Evolutionary conservation across 2,797 vertebrate genomes (phyloP), one percentile per base, ranked within the genome.

Genomic region (Fistularia commersonii): DNA sequence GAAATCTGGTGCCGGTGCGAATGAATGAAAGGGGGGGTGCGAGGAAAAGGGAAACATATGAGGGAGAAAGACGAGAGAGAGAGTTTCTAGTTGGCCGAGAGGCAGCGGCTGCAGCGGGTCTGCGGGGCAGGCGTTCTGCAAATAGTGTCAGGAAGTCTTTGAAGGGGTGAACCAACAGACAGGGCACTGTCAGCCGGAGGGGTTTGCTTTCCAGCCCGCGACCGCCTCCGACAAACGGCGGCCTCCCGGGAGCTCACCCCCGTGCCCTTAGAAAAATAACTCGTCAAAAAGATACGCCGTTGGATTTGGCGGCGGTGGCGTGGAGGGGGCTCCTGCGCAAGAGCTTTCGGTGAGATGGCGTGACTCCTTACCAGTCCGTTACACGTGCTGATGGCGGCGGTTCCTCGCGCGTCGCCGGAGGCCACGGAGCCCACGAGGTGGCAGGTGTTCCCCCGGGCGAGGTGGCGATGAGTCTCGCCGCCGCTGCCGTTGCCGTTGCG

Each of bases 371-470:
- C 97, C 93, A 99, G 79, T 54, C 96, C 96, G 23, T 66, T 80
- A 64, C 97, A 99, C 35, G 92, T 87, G 81, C 96, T 99, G 79
- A 99, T 86, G 0, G 90, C 91, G 37, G 95, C 94, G 0, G 74
- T 89, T 35, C 95, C 94, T 0, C 47, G 61, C 6, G 73, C 49
- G 0, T 57, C 82, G 0, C 74, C 68, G 12, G 88, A 78, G 31
- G 81, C 72, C 35, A 90, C 93, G 0, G 89, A 90, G 59, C 97
- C 97, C 33, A 79, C 66, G 45, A 95, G 90, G 57, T 99, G 93
- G 68, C 97, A 99, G 44, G 72, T 74, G 11, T 82, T 80, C 12
- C 65, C 82, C 70, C n/a, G n/a, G n/a, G 77, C 82, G 0, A 62
- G 9, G 32, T 3, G 48, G 3, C 8, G 66, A 54, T 51, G 76